Evolutionary conservation across 2,113 vertebrate species (phyloP).

Genomic region (Tricholaema leucomelas): DNA sequence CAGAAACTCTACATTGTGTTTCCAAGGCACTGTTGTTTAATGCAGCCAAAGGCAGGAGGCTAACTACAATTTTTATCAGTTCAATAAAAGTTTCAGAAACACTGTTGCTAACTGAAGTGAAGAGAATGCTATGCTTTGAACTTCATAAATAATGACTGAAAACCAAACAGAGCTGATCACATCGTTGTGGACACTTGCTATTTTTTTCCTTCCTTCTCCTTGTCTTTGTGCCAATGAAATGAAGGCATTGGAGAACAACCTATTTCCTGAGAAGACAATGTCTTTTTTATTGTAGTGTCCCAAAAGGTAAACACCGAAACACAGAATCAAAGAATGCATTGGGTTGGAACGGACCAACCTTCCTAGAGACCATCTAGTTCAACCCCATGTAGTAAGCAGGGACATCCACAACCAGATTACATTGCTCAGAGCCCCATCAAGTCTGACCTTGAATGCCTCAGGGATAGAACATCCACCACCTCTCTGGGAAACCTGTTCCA

Average conservation of each 20-base stretch:
- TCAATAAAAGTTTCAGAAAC: background rate
- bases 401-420: too few relatives aligned
- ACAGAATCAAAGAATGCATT: too few relatives aligned
- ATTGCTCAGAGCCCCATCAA: too few relatives aligned
- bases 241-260: background rate
- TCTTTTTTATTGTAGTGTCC: background rate
- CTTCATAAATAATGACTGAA: background rate
- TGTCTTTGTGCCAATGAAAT: background rate
- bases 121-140: background rate
- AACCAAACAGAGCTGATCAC: background rate
- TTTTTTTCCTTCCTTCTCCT: background rate
- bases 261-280: background rate
- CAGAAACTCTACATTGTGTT: background rate
- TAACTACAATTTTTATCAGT: background rate
- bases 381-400: too few relatives aligned
- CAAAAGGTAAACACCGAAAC: too few relatives aligned
- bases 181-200: background rate
- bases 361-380: too few relatives aligned
- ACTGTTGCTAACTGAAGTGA: background rate
- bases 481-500: too few relatives aligned
- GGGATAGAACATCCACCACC: too few relatives aligned
- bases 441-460: too few relatives aligned
- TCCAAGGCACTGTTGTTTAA: background rate
- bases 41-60: background rate
- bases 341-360: too few relatives aligned